Base-by-base conservation (phyloP, 2,888 invertebrate species). In the Tetragonula carbonaria region DNA sequence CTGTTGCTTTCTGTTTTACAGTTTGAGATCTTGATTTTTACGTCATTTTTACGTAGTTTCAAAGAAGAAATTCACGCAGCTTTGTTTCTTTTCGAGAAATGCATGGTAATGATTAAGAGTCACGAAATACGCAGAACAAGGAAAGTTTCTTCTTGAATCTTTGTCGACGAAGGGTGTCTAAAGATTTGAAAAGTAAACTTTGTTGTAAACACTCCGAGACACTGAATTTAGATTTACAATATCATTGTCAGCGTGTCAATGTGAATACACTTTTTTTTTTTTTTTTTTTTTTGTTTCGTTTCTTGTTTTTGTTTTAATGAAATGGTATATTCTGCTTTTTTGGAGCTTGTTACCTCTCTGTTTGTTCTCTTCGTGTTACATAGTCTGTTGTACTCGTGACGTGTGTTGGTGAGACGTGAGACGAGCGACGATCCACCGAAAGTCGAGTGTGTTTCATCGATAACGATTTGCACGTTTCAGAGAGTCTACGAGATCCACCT, bases 401-500 rank as follows among this genome's bases (percentile, higher is more conserved):
- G 13, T 76, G 50, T 67, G 13, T 85, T 53, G 21, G 50, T 18
- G 28, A 38, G 38, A 45, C 51, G 33, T 53, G 6, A 45, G 59
- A 33, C 33, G 33, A 0, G 65, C 65, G 1, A 23, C 2, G 18
- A 38, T 33, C n/a, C 13, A 51, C 53, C 28, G 5, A 53, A 72
- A 16, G 33, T 33, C 23, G n/a, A 59, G 65, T 45, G 65, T 45
- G 45, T 55, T 45, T 77, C 51, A 86, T 75, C 72, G 28, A 59
- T 68, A 33, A 55, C 16, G 45, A 53, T 78, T 71, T 65, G n/a
- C 38, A 72, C 84, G 85, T 95, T 95, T 63, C 95, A 97, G 97
- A 95, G 97, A 97, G 94, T 97, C 97, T 59, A 97, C 97, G 93
- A 96, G 97, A 92, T 97, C 97, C 90, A 96, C 96, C 93, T 95